A percentile compares a stretch with the other conserved stretches of the same genome.
phyloP scores from a whole-genome alignment of 2,797 vertebrate species.

The Xyrichtys novacula region DNA sequence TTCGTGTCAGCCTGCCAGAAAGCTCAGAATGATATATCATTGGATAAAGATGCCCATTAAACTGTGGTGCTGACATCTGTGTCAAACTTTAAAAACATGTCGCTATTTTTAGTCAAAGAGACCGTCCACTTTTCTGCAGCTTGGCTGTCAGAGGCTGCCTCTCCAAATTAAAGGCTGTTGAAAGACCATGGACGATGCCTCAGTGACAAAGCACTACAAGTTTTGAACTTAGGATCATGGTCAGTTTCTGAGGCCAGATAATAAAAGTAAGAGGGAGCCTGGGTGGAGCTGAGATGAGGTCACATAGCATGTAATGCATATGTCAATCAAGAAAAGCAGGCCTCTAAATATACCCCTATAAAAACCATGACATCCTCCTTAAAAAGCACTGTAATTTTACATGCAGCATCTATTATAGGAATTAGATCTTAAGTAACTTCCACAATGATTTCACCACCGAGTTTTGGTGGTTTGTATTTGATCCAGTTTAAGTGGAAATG shows the following conservation, averaged over 20 bases:
- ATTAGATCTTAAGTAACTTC: conserved; percentile 17
- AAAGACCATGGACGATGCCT: conserved; percentile 36
- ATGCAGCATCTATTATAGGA: conserved; percentile 26
- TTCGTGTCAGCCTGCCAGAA: conserved; percentile 19
- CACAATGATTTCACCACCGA: conserved; percentile 31
- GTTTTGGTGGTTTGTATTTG: conserved; percentile 14
- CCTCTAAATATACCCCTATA: conserved; percentile 52
- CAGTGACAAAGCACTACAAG: conserved; percentile 52
- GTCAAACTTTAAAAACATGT: conserved; percentile 22
- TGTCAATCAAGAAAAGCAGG: conserved; percentile 48
- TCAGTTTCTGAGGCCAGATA: conserved; percentile 56
- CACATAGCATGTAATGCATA: conserved; percentile 31
- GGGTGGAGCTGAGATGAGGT: conserved; percentile 46
- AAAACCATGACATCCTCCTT: conserved; percentile 49
- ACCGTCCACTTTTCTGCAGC: conserved; percentile 32
- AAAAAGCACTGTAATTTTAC: conserved; percentile 45
- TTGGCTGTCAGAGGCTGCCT: conserved; percentile 38
- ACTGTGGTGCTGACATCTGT: conserved; percentile 41
- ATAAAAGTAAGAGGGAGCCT: conserved; percentile 48
- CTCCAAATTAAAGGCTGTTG: conserved; percentile 67
- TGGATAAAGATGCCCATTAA: conserved; percentile 35
- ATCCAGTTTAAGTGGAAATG: conserved; percentile 29
- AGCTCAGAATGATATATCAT: conserved; percentile 30
- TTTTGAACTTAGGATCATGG: conserved; percentile 52
- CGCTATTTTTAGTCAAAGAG: conserved; percentile 40